Conservation (phyloP, 1,140 invertebrate genomes). For the Aphidius ervi region DNA sequence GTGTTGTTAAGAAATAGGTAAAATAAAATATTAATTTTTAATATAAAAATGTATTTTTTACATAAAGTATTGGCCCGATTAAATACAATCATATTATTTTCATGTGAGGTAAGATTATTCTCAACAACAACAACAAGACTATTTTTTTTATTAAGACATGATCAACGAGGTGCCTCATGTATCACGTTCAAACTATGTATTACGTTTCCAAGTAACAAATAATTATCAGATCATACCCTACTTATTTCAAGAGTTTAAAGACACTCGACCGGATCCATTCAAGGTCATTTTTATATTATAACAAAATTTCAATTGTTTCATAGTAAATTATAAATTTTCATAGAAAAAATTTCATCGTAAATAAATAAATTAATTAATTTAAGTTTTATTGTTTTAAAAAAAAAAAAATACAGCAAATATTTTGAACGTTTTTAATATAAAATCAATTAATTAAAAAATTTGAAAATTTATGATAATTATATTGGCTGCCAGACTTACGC, state of each 20-base stretch:
- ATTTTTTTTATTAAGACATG: not conserved
- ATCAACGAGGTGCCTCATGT: not conserved
- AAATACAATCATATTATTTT: not conserved
- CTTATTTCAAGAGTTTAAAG: constrained; percentile 3
- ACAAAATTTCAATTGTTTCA: too few relatives aligned
- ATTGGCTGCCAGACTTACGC: too few relatives aligned
- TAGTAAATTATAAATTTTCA: too few relatives aligned
- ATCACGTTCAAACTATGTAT: constrained; percentile 6
- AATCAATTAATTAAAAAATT: too few relatives aligned
- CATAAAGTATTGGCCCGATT: too few relatives aligned
- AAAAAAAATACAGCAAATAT: too few relatives aligned
- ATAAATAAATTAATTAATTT: too few relatives aligned
- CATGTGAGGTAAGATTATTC: not conserved
- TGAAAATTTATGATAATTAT: too few relatives aligned
- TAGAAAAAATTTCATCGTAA: too few relatives aligned
- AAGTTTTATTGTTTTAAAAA: too few relatives aligned
- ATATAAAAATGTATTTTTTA: not conserved
- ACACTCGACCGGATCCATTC: not conserved
- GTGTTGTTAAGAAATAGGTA: too few relatives aligned
- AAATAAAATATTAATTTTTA: not conserved
- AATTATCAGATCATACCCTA: constrained; percentile 10
- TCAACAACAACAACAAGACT: not conserved
- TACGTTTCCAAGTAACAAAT: constrained; percentile 12
- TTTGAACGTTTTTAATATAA: too few relatives aligned
- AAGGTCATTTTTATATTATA: not conserved